Evolutionary conservation across 2,113 vertebrate genomes (phyloP).

Genomic region (Amblyopsis rosae): DNA sequence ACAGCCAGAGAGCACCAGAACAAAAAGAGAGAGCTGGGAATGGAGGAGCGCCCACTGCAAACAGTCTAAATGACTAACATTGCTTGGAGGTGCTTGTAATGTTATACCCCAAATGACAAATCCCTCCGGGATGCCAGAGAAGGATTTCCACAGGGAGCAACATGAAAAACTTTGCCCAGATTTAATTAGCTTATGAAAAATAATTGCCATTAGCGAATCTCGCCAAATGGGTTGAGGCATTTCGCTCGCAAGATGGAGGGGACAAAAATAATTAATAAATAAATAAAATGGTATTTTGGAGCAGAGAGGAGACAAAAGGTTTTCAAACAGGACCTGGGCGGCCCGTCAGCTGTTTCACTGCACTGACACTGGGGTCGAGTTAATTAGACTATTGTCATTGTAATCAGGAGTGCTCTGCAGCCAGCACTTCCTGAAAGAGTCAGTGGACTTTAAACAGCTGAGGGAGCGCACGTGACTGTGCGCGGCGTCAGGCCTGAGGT

Average conservation of each 20-base stretch:
- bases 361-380: slow-evolving; percentile 77
- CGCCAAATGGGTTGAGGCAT: slow-evolving; percentile 63
- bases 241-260: slow-evolving; percentile 28
- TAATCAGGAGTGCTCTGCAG: slow-evolving; percentile 77
- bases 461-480: slow-evolving; percentile 26
- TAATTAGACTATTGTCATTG: slow-evolving; percentile 84
- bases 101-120: slow-evolving; percentile 52
- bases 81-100: slow-evolving; percentile 66
- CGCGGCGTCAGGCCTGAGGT: slow-evolving; percentile 46
- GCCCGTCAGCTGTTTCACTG: slow-evolving; percentile 67
- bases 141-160: slow-evolving; percentile 36
- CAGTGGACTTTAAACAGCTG: slow-evolving; percentile 61
- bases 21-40: slow-evolving; percentile 33
- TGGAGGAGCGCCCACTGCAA: slow-evolving; percentile 33
- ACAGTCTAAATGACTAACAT: slow-evolving; percentile 52
- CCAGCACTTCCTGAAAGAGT: slow-evolving; percentile 73
- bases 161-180: slow-evolving; percentile 62
- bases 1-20: slow-evolving; percentile 6
- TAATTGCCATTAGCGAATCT: slow-evolving; percentile 79
- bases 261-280: slow-evolving; percentile 17
- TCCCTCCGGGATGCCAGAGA: slow-evolving; percentile 49
- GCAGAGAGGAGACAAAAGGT: slow-evolving; percentile 72
- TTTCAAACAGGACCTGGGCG: slow-evolving; percentile 64
- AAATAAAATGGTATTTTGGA: slow-evolving; percentile 61
- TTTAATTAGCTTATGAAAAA: slow-evolving; percentile 82